Percentiles rank a stretch among this genome's conserved stretches.
Conservation (phyloP, 92 coral and sea anemone species). For the Pocillopora meandrina region DNA sequence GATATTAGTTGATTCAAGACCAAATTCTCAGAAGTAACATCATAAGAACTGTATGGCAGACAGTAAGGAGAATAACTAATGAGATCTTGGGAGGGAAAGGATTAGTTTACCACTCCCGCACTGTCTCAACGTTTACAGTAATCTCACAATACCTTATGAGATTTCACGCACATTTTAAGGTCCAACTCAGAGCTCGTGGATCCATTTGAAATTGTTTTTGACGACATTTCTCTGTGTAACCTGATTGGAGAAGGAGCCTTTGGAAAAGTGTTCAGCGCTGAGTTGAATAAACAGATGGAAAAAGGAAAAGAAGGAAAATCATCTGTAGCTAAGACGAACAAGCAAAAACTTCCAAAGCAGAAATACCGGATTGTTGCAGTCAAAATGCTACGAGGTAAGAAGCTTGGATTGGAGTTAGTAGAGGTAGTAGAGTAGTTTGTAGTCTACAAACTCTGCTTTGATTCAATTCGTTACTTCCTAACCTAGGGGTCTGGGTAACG, state of each 20-base stretch:
- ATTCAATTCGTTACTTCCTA: no score
- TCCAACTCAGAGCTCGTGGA: conserved; percentile 14
- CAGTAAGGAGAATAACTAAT: no score
- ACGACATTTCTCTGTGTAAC: not conserved
- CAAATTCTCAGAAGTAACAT: no score
- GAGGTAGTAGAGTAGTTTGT: not conserved
- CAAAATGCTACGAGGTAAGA: conserved; percentile 16
- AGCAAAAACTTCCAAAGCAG: not conserved
- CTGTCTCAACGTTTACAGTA: no score
- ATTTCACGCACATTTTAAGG: not conserved
- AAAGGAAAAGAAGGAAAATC: not conserved
- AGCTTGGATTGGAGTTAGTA: no score
- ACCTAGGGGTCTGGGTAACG: no score
- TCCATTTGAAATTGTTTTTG: conserved; percentile 4
- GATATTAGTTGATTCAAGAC: no score
- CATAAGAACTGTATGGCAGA: no score
- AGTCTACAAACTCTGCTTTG: not conserved
- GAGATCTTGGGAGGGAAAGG: no score
- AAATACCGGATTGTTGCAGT: not conserved
- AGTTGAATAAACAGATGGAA: not conserved
- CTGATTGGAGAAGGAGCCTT: conserved; percentile 22
- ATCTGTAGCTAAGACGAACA: not conserved
- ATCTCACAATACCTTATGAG: no score
- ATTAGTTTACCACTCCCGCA: no score
- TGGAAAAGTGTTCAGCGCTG: conserved; percentile 16